Percentiles rank a stretch among this genome's conserved stretches.
These are phyloP conservation scores for Acyrthosiphon pisum DNA, from an alignment of 1,140 invertebrate species.

Conservation along the genomic window DNA sequence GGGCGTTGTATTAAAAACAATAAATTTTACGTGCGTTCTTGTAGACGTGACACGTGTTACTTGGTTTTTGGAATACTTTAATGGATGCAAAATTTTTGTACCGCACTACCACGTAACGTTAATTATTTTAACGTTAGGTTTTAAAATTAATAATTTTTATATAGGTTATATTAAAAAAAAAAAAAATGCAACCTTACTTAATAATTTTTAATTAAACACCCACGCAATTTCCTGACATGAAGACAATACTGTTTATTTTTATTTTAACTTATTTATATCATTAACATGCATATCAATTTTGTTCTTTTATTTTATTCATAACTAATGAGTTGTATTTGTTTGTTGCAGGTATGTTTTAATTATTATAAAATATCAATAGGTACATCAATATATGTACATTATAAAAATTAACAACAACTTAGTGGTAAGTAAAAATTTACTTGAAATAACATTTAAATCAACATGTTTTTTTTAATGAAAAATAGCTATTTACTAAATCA, in stretches of 20 bases:
- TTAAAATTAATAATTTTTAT: not conserved
- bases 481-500: not conserved
- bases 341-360: slow-evolving; percentile 28
- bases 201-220: not conserved
- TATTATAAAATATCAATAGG: not conserved
- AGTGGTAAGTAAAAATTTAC: slow-evolving; percentile 21
- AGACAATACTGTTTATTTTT: not conserved
- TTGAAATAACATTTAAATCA: not conserved
- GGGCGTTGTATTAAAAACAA: too few relatives aligned
- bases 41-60: too few relatives aligned
- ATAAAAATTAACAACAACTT: not conserved
- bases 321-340: not conserved
- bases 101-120: too few relatives aligned
- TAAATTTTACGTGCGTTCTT: too few relatives aligned
- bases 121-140: too few relatives aligned
- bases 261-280: not conserved
- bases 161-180: not conserved
- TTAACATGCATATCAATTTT: not conserved
- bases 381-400: not conserved
- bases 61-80: too few relatives aligned
- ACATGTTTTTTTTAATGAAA: not conserved
- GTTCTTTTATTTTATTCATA: not conserved
- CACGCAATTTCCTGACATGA: not conserved
- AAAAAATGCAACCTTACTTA: not conserved
- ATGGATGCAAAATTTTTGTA: too few relatives aligned